A percentile compares a stretch with the other conserved stretches of the same genome.
Conservation (phyloP, 2,888 invertebrate species). For the Aphrophora alni region DNA sequence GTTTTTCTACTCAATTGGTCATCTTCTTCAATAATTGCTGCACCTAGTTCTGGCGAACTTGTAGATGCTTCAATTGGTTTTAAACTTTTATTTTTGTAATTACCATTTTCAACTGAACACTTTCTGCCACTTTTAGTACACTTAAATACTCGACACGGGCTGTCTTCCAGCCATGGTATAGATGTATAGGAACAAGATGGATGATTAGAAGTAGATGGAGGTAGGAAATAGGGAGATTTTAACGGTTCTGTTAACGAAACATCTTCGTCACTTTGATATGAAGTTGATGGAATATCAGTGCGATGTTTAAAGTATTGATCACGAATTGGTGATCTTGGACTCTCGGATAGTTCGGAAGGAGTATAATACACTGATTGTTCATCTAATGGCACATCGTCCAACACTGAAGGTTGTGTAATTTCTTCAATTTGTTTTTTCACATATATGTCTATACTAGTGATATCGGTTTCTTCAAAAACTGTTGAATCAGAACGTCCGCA, state of each 20-base stretch:
- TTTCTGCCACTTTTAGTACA: slow-evolving; percentile 19
- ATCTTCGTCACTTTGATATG: slow-evolving; percentile 18
- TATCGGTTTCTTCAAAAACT: slow-evolving; percentile 64
- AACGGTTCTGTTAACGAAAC: slow-evolving; percentile 3
- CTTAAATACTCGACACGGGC: slow-evolving; percentile 36
- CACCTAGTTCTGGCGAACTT: not conserved
- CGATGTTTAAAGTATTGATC: not conserved
- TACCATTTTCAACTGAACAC: not conserved
- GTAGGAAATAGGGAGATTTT: slow-evolving; percentile 7
- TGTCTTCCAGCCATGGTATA: slow-evolving; percentile 27
- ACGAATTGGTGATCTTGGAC: slow-evolving; percentile 42
- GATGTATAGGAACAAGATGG: slow-evolving; percentile 23
- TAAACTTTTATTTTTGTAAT: not conserved
- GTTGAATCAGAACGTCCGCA: slow-evolving; percentile 79
- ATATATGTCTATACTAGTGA: slow-evolving; percentile 66
- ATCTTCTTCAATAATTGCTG: not conserved
- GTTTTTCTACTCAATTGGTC: not conserved
- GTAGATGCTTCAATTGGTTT: not conserved
- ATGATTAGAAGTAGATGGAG: not conserved
- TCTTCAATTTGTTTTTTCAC: slow-evolving; percentile 65
- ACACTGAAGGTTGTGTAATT: slow-evolving; percentile 46
- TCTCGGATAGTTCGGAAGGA: slow-evolving; percentile 72
- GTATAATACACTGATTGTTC: slow-evolving; percentile 81
- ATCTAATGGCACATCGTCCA: slow-evolving; percentile 60
- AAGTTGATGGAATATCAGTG: not conserved